Evolutionary conservation across 2,888 invertebrate genomes (phyloP).

Genomic region (Cryptocephalus primarius): DNA sequence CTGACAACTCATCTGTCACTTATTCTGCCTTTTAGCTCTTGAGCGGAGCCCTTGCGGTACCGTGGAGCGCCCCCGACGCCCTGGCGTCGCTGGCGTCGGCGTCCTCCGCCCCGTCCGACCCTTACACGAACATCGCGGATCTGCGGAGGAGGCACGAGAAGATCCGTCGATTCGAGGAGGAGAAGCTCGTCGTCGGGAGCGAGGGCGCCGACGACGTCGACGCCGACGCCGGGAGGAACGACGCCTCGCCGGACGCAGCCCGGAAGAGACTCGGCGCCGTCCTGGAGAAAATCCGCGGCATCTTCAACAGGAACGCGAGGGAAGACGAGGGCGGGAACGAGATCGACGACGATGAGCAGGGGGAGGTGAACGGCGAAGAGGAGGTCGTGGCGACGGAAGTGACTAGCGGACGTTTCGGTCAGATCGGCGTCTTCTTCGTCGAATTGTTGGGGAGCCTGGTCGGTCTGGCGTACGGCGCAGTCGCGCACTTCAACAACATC

Average conservation of each 20-base stretch:
- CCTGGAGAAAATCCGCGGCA: slow-evolving; percentile 14
- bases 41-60: too few relatives aligned
- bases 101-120: slow-evolving; percentile 10
- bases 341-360: slow-evolving; percentile 1
- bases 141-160: slow-evolving; percentile 11
- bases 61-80: slow-evolving; percentile 6
- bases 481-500: slow-evolving; percentile 16
- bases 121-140: slow-evolving; percentile 15
- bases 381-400: slow-evolving; percentile 1
- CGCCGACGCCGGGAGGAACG: background rate
- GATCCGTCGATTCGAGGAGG: slow-evolving; percentile 6
- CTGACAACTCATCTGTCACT: too few relatives aligned
- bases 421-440: slow-evolving; percentile 25
- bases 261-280: slow-evolving; percentile 19
- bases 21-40: too few relatives aligned
- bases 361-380: background rate
- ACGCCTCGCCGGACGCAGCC: slow-evolving; percentile 11
- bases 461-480: slow-evolving; percentile 27
- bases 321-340: slow-evolving; percentile 1
- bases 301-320: slow-evolving; percentile 3
- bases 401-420: slow-evolving; percentile 8
- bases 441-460: slow-evolving; percentile 26
- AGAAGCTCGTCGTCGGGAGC: slow-evolving; percentile 9
- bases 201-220: slow-evolving; percentile 4
- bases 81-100: slow-evolving; percentile 15